Percentiles rank a stretch among this genome's conserved stretches.
Evolutionary conservation across 2,797 vertebrate species (phyloP).

Genomic region (Anableps anableps): DNA sequence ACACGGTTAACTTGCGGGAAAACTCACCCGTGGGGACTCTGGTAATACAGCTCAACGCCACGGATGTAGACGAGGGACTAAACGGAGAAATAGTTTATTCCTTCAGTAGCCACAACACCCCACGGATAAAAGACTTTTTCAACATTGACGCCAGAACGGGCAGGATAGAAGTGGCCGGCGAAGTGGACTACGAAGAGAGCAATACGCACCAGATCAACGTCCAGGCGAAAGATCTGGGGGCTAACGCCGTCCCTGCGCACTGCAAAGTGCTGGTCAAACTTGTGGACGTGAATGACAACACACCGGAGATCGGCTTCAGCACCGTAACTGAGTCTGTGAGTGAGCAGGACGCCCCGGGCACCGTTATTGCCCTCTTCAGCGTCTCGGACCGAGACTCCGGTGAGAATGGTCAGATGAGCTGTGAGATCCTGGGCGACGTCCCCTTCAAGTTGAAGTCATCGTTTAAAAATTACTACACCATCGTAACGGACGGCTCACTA

Average conservation of each 20-base stretch:
- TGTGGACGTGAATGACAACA: constrained; percentile 94
- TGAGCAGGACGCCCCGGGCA: constrained; percentile 93
- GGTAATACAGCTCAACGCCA: constrained; percentile 95
- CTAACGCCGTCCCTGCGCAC: constrained; percentile 96
- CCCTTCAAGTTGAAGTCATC: constrained; percentile 96
- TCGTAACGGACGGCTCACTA: constrained; percentile 92
- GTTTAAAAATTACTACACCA: constrained; percentile 96
- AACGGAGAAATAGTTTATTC: constrained; percentile 97
- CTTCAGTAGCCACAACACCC: constrained; percentile 93
- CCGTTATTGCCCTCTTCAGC: constrained; percentile 97
- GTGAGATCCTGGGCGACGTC: constrained; percentile 92
- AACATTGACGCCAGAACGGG: constrained; percentile 91
- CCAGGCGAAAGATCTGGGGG: constrained; percentile 95
- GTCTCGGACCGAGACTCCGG: constrained; percentile 94
- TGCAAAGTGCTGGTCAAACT: constrained; percentile 97
- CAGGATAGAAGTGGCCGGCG: constrained; percentile 91
- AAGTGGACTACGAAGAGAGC: constrained; percentile 97
- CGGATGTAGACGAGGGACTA: constrained; percentile 93
- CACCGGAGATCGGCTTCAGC: constrained; percentile 96
- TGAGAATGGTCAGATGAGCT: constrained; percentile 94
- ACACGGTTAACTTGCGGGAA: constrained; percentile 91
- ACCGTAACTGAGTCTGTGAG: constrained; percentile 96
- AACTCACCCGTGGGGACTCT: constrained; percentile 94
- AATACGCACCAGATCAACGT: constrained; percentile 94
- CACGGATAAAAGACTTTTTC: constrained; percentile 92